Evolutionary conservation across 2,113 vertebrate species (phyloP).

Genomic region (Salvelinus namaycush): DNA sequence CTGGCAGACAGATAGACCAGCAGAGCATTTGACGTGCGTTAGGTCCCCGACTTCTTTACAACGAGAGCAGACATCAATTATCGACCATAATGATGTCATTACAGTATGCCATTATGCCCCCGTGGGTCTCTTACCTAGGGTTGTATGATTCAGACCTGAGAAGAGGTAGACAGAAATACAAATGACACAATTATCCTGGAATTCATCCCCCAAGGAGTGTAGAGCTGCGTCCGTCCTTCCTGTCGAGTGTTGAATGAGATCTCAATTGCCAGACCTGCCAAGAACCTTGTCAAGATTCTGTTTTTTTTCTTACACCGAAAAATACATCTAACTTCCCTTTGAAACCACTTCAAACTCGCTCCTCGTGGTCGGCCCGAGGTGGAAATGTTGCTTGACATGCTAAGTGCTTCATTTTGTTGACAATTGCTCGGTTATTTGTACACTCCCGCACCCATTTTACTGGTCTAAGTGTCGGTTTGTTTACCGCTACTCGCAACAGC

Average conservation of each 20-base stretch:
- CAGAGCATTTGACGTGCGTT: too few species aligned
- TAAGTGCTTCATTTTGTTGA: slow-evolving; percentile 20
- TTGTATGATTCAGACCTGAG: neutral
- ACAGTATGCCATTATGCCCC: neutral
- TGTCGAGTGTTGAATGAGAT: slow-evolving; percentile 47
- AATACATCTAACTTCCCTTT: slow-evolving; percentile 34
- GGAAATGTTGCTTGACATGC: neutral
- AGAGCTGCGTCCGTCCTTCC: slow-evolving; percentile 45
- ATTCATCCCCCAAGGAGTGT: slow-evolving; percentile 24
- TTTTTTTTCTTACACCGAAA: neutral
- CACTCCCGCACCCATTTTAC: neutral
- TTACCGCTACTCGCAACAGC: neutral
- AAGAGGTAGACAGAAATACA: slow-evolving; percentile 5
- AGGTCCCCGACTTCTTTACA: neutral
- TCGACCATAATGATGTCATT: neutral
- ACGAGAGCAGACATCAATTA: neutral
- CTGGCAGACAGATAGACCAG: neutral
- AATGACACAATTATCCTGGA: neutral
- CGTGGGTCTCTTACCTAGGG: neutral
- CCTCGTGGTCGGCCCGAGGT: neutral
- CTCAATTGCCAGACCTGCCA: slow-evolving; percentile 50
- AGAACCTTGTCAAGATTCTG: slow-evolving; percentile 45
- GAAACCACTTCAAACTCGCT: slow-evolving; percentile 10
- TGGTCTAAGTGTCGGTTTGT: neutral
- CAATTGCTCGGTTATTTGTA: neutral